Evolutionary conservation across 2,113 vertebrate genomes (phyloP).

Genomic region (Odobenus rosmarus): DNA sequence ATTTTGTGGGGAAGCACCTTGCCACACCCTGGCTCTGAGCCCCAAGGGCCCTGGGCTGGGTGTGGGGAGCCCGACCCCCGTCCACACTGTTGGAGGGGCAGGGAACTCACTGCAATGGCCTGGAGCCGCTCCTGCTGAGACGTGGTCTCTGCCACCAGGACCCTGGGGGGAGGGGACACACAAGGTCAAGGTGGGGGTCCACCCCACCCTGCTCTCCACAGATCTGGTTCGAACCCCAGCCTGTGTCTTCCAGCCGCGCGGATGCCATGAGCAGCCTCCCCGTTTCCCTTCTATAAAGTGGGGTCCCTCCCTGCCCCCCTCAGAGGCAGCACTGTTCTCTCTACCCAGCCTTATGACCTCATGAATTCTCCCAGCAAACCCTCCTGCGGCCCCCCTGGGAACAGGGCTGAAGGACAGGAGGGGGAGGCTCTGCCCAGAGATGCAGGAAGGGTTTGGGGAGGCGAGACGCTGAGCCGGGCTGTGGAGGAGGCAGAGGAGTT

Average conservation of each 20-base stretch:
- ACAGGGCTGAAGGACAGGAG: neutral
- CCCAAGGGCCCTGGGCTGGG: neutral
- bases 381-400: neutral
- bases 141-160: constrained; percentile 78
- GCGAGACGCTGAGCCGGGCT: neutral
- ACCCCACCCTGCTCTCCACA: neutral
- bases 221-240: accelerated
- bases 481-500: neutral
- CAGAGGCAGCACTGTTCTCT: too few species aligned
- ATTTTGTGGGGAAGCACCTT: neutral
- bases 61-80: neutral
- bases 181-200: neutral
- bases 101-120: constrained; percentile 86
- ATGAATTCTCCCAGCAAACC: neutral
- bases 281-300: accelerated
- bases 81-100: accelerated
- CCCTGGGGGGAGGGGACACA: constrained; percentile 70
- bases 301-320: neutral
- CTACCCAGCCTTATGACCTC: neutral
- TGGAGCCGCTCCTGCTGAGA: constrained; percentile 88
- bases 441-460: neutral
- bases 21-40: neutral
- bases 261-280: accelerated
- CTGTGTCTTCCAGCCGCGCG: accelerated
- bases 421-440: too few species aligned